Base-by-base conservation (phyloP, 2,888 invertebrate species). In the Byasa hedistus region DNA sequence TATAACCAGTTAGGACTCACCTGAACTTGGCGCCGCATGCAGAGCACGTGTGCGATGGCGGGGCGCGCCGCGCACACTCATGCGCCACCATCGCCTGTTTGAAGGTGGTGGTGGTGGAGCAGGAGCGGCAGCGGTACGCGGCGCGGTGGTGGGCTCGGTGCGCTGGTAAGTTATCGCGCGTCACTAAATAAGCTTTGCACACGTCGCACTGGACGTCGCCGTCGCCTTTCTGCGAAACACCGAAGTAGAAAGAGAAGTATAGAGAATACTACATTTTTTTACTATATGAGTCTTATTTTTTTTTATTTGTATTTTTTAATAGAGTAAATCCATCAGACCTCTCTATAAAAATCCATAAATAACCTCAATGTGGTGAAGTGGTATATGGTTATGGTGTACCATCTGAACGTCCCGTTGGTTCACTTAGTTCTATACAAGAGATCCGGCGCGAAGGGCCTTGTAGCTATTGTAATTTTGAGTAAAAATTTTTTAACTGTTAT, bases 121-220 rank as follows among this genome's bases (percentile, higher is more conserved):
- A 90, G 21, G 70, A 55, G 0, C 62, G 66, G 57, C 90, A 90
- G 39, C 70, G 71, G 70, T 80, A 90, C 0, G 83, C 87, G 0
- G 72, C 57, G 0, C 74, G 69, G 64, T 91, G 91, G 0, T 81
- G 63, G 0, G 77, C 73, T 0, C 83, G 76, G 59, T 91, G 91
- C 0, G 72, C 63, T 0, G 79, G 58, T 0, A 87, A 65, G 19
- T 85, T 86, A 64, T 90, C 90, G 8, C 78, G 81, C 0, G 83
- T 84, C 0, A 88, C 63, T 70, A 86, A 86, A 56, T 82, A 86
- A 0, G 84, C 79, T 7, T 81, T 78, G 72, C 91, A 91, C 0
- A 88, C 81, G 27, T 85, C 81, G 61, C 91, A 91, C 27, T 84
- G 83, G 19, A 81, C 74, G 39, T 79, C 78, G 24, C 73, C 72